These are phyloP conservation scores for Bombus huntii DNA, from an alignment of 1,140 invertebrate genomes.

Conservation along the genomic window DNA sequence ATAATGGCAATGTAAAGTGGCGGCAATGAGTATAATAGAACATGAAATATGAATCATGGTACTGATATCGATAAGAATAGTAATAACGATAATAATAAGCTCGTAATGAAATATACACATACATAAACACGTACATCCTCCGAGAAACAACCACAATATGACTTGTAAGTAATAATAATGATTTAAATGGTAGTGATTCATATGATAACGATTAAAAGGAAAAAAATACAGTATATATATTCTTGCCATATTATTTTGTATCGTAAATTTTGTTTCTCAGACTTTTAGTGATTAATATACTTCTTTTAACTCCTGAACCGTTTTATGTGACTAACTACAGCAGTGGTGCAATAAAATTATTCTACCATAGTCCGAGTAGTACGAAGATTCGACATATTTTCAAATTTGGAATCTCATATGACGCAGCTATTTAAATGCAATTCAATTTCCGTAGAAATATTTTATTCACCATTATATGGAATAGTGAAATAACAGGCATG, in stretches of 20 bases:
- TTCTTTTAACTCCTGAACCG: conserved; percentile 11
- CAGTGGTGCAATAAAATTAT: conserved; percentile 12
- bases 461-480: not conserved
- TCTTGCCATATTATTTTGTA: conserved; percentile 58
- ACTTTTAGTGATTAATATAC: conserved; percentile 1
- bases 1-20: conserved; percentile 35
- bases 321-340: conserved; percentile 8
- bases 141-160: conserved; percentile 71
- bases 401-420: not conserved
- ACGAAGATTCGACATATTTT: not conserved
- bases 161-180: conserved; percentile 79
- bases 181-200: conserved; percentile 70
- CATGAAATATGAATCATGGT: conserved; percentile 49
- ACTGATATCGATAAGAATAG: conserved; percentile 61
- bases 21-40: conserved; percentile 39
- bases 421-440: not conserved
- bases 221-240: conserved; percentile 70
- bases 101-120: conserved; percentile 71
- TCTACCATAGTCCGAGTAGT: not conserved
- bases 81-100: conserved; percentile 72
- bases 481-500: not conserved
- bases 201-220: conserved; percentile 80
- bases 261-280: conserved; percentile 32
- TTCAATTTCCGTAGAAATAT: not conserved
- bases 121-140: conserved; percentile 64